Evolutionary conservation across 2,888 invertebrate species (phyloP), one percentile per base, ranked within the genome.

Genomic region (Saturnia pavonia): DNA sequence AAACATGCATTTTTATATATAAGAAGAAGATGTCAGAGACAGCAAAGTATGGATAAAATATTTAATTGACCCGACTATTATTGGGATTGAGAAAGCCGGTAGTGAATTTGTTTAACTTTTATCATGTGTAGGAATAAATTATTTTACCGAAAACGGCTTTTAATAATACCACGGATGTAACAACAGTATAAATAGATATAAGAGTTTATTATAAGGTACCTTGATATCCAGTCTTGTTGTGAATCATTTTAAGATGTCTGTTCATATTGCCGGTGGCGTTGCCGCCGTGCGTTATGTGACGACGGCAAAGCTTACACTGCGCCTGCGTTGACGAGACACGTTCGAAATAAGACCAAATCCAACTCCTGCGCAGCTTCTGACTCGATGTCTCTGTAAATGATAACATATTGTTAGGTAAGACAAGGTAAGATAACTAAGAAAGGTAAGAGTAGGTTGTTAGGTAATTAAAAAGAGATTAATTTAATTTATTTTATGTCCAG

Each of bases 201-300:
- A 48, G 16, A 16, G 16, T 2, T 45, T 48, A 48, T 48, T 34
- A 48, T 48, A n/a, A n/a, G n/a, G n/a, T 48, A 72, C 71, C 40
- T 88, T 76, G 74, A 91, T 91, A 84, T 70, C 84, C 81, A 60
- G 88, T 87, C 75, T 90, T 91, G 69, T 89, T 83, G 66, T 94
- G 94, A 71, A 91, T 87, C 86, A 91, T 91, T 81, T 92, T 92
- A 69, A 94, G 89, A 74, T 94, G 94, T 7, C 94, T 73, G 76
- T 94, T 94, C 92, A 94, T 92, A 77, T 94, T 94, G 72, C 94
- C 94, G 0, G 94, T 94, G 0, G 94, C 92, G 75, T 91, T 92
- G 12, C 94, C 94, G 7, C 93, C 94, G 75, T 94, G 94, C 60
- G 88, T 85, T 73, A 94, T 93, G 76, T 85, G 89, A 0, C 92